Base-by-base conservation (phyloP, 1,140 invertebrate genomes). In the Himalopsyche phryganea region DNA sequence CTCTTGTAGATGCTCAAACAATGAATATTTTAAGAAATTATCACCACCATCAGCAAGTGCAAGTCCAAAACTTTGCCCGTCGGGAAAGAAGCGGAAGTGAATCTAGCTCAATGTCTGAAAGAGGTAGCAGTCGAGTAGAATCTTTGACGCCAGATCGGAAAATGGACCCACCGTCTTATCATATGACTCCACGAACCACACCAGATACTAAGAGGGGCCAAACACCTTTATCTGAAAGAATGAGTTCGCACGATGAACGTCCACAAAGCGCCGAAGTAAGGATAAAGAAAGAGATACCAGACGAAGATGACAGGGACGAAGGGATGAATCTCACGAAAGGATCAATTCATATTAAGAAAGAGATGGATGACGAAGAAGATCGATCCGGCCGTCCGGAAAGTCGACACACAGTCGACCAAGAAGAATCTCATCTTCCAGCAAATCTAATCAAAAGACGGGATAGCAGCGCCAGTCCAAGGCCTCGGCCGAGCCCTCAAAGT, bases 1-100 rank as follows among this genome's bases (percentile, higher is more conserved):
- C 92, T 0, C 68, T 94, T 40, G 90, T 94, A 47, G 91, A 94
- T 70, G 83, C 87, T 2, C 89, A 91, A 71, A 90, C 89, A 0
- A 90, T 91, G 88, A 90, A 86, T 70, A 78, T 91, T 56, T 72
- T 91, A 20, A 79, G 89, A 62, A 87, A 80, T 51, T 92, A 91
- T 68, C 87, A 89, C 51, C 85, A 85, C 58, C 80, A 79, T 55
- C 83, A 79, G 54, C 79, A 81, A 58, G 69, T 69, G 14, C 79
- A 81, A 58, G 69, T 69, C 15, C 75, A 66, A 65, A 74, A 64
- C 55, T 86, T 78, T 42, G 81, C 81, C 9, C 82, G 87, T 23
- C 76, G 89, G 10, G 89, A 92, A 66, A 79, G 90, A 59, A 91
- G 89, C 68, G 89, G 89, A 9, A 91, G 90, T 66, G 90, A 92